A percentile compares a stretch with the other conserved stretches of the same genome.
Evolutionary conservation across 2,113 vertebrate genomes (phyloP).

Genomic region (Eupsittula cactorum): DNA sequence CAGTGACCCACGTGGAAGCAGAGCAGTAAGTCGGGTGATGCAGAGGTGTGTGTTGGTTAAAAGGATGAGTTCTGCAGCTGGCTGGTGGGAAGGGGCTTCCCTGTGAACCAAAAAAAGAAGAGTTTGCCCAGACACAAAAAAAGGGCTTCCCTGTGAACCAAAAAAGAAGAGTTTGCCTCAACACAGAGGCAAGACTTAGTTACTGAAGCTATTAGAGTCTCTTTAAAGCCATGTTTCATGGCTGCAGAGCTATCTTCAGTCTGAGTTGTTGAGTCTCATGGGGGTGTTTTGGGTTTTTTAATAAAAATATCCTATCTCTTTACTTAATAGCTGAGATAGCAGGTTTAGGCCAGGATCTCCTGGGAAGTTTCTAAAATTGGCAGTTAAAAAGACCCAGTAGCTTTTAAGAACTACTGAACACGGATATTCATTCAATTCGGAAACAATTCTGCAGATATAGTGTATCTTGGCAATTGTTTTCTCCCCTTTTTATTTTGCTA

Average conservation of each 20-base stretch:
- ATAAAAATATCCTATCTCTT: slow-evolving; percentile 30
- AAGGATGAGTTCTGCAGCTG: background rate
- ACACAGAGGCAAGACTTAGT: background rate
- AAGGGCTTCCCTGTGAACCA: background rate
- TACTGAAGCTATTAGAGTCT: background rate
- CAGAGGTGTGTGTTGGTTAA: background rate
- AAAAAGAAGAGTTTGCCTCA: background rate
- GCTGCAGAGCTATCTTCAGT: slow-evolving; percentile 14
- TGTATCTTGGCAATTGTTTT: background rate
- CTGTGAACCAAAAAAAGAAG: background rate
- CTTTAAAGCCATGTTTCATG: background rate
- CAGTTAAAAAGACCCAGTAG: background rate
- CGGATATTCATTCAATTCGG: background rate
- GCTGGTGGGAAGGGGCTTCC: background rate
- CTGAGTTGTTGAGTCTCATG: slow-evolving; percentile 16
- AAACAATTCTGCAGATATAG: background rate
- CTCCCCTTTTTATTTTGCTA: background rate
- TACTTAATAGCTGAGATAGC: slow-evolving; percentile 46
- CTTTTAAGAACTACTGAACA: background rate
- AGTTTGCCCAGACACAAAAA: background rate
- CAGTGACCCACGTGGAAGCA: background rate
- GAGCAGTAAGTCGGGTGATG: background rate
- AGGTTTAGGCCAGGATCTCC: slow-evolving; percentile 17
- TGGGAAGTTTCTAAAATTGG: slow-evolving; percentile 30
- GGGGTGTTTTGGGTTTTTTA: background rate